Evolutionary conservation across 2,797 vertebrate species (phyloP), one percentile per base, ranked within the genome.

Genomic region (Sebastes minor): DNA sequence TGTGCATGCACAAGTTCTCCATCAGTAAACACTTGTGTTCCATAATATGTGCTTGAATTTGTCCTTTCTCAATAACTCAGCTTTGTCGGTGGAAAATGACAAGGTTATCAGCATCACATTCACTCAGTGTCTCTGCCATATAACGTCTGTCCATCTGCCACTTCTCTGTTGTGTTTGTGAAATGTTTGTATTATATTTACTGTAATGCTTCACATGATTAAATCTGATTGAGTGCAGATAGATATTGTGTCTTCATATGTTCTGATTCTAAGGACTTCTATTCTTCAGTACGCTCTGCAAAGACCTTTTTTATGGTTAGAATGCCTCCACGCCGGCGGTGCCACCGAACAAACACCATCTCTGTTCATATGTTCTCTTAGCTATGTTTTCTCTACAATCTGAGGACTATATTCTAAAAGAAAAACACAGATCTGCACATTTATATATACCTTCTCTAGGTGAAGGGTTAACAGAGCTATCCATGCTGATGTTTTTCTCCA

Each of bases 391-490:
- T 32, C 53, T 14, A 5, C 25, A 49, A 16, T 52, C 11, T 59
- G 55, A 63, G 1, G 3, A 18, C 4, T 23, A 14, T 10, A 4
- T 23, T 56, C 35, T 38, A 38, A 38, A 38, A 64, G 28, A 25
- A 10, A 10, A 25, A 23, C 33, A 53, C 1, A 67, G 18, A 68
- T 30, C 13, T 14, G 8, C 9, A 18, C 28, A 56, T 25, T 13
- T 25, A 30, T 10, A 60, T 6, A 22, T 20, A 42, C 30, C 1
- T 70, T n/a, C 30, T 86, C 7, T 76, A 55, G 77, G 78, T 83
- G 67, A 87, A 84, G 32, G 81, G 83, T 84, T 78, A 76, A 74
- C 35, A 23, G 6, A 27, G 18, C 32, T n/a, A 4, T 64, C 61
- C 10, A 69, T 61, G 27, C 6, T 25, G 77, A 33, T n/a, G 42